Evolutionary conservation across 2,113 vertebrate genomes (phyloP).

Genomic region (Oenanthe oenanthe): DNA sequence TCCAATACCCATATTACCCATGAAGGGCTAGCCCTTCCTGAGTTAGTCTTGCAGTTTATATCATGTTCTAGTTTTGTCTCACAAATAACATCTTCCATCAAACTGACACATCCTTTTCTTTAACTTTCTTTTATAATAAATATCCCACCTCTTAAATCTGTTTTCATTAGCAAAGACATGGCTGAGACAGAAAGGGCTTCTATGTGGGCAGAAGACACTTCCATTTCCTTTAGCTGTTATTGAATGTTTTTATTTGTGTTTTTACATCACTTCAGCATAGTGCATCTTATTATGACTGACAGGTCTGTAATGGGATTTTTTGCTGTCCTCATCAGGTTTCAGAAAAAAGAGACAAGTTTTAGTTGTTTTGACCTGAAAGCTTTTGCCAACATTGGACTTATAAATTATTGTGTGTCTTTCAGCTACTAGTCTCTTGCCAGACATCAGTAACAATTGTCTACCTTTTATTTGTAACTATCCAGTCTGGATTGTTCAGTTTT

Average conservation of each 20-base stretch:
- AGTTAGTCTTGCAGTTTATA: slow-evolving; percentile 27
- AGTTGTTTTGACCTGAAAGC: slow-evolving; percentile 28
- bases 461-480: slow-evolving; percentile 17
- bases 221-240: slow-evolving; percentile 31
- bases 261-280: slow-evolving; percentile 47
- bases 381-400: slow-evolving; percentile 53
- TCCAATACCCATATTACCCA: neutral
- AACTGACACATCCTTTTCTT: slow-evolving; percentile 67
- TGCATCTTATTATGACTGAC: slow-evolving; percentile 58
- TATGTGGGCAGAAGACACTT: neutral
- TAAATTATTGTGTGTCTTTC: slow-evolving; percentile 49
- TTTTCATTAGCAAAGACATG: slow-evolving; percentile 71
- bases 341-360: slow-evolving; percentile 45
- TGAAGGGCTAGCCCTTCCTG: neutral
- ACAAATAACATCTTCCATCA: slow-evolving; percentile 75
- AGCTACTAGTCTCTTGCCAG: slow-evolving; percentile 31
- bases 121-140: slow-evolving; percentile 74
- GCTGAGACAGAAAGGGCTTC: neutral
- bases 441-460: slow-evolving; percentile 29
- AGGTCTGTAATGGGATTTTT: slow-evolving; percentile 55
- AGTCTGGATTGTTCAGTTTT: neutral
- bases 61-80: slow-evolving; percentile 59
- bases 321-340: slow-evolving; percentile 50
- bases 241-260: slow-evolving; percentile 52
- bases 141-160: slow-evolving; percentile 65